phyloP scores from a whole-genome alignment of 2,888 invertebrate species.

The Pteria penguin region DNA sequence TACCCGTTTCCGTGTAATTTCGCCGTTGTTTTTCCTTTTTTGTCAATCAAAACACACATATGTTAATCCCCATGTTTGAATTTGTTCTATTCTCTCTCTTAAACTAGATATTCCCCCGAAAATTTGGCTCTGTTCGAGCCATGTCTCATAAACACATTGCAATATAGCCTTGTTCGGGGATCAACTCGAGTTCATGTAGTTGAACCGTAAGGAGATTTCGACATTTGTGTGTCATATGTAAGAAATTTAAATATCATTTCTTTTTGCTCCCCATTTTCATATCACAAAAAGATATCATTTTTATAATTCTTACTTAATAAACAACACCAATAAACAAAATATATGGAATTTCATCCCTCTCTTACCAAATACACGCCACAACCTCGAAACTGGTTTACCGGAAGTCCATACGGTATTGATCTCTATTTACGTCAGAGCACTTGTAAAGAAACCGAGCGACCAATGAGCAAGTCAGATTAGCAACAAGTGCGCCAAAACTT shows the following conservation, averaged over 20 bases:
- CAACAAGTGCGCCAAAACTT: constrained; percentile 25
- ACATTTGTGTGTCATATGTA: neutral
- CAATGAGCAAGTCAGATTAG: constrained; percentile 15
- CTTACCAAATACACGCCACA: no score
- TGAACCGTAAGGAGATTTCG: constrained; percentile 44
- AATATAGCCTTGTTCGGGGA: constrained; percentile 67
- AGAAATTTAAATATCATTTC: no score
- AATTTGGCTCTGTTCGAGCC: constrained; percentile 70
- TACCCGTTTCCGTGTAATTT: constrained; percentile 28
- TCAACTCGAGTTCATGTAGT: constrained; percentile 66
- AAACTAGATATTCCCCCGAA: constrained; percentile 63
- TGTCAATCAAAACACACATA: constrained; percentile 22
- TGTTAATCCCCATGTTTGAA: constrained; percentile 47
- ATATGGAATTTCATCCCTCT: no score
- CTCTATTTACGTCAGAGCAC: constrained; percentile 6
- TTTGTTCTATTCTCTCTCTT: constrained; percentile 36
- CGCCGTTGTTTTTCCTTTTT: constrained; percentile 37
- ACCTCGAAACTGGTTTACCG: neutral
- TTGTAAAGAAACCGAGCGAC: constrained; percentile 2
- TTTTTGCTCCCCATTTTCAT: no score
- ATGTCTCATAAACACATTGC: constrained; percentile 67
- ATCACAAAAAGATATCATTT: no score
- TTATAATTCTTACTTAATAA: no score
- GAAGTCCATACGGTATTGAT: constrained; percentile 11
- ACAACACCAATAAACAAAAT: no score